A percentile compares a stretch with the other conserved stretches of the same genome.
These are phyloP conservation scores for Drosophila varians DNA, from an alignment of 1,140 invertebrate genomes.

Conservation along the genomic window DNA sequence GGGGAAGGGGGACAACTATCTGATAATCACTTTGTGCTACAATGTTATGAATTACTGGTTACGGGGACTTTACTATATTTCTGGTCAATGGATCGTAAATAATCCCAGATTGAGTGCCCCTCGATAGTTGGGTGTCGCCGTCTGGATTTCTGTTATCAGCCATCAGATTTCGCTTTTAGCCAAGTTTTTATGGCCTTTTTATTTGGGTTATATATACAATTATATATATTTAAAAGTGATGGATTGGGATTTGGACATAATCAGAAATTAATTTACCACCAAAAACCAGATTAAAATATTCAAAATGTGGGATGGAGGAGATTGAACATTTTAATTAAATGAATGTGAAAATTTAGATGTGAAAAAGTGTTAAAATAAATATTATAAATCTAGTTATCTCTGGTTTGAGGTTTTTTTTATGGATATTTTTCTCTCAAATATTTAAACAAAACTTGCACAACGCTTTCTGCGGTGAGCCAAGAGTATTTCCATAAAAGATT, in stretches of 20 bases:
- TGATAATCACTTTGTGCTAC: slow-evolving; percentile 23
- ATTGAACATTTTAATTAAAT: too few relatives aligned
- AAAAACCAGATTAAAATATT: background rate
- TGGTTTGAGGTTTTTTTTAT: background rate
- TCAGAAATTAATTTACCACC: slow-evolving; percentile 24
- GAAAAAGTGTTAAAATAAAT: background rate
- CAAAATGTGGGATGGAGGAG: background rate
- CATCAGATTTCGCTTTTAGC: slow-evolving; percentile 31
- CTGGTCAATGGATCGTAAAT: slow-evolving; percentile 50
- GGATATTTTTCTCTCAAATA: background rate
- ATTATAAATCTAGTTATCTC: background rate
- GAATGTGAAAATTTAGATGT: too few relatives aligned
- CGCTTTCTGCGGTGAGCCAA: background rate
- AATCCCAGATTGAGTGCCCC: slow-evolving; percentile 35
- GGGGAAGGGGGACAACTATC: slow-evolving; percentile 21
- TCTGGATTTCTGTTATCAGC: slow-evolving; percentile 29
- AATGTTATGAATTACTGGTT: slow-evolving; percentile 59
- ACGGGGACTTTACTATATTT: slow-evolving; percentile 42
- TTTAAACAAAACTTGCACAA: background rate
- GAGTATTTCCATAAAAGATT: slow-evolving; percentile 4
- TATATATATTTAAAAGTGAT: too few relatives aligned
- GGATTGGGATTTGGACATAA: slow-evolving; percentile 38
- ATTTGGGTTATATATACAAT: slow-evolving; percentile 36
- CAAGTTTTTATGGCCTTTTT: slow-evolving; percentile 21
- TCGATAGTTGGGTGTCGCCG: slow-evolving; percentile 36